phyloP scores from a whole-genome alignment of 2,888 invertebrate genomes.

The Helicoverpa assulta region DNA sequence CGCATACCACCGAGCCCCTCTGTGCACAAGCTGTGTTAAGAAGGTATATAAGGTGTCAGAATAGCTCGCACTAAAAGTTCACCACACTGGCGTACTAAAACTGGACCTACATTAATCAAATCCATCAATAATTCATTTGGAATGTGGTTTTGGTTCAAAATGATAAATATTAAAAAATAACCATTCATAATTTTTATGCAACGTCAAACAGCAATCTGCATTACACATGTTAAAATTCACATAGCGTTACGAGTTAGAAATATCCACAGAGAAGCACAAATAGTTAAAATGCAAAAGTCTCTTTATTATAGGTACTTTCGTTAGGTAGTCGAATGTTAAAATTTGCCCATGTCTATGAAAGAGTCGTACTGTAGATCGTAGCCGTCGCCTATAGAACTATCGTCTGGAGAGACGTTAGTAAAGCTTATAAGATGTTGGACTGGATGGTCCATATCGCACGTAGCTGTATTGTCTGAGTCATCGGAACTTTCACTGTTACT shows the following conservation, averaged over 20 bases:
- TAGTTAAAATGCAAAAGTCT: conserved; percentile 65
- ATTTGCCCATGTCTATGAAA: conserved; percentile 89
- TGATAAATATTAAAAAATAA: conserved; percentile 48
- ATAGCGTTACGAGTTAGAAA: conserved; percentile 63
- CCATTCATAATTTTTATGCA: conserved; percentile 55
- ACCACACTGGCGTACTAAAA: conserved; percentile 66
- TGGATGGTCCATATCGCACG: conserved; percentile 75
- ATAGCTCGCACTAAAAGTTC: conserved; percentile 78
- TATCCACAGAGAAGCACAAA: conserved; percentile 75
- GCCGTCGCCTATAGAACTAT: conserved; percentile 76
- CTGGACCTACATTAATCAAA: conserved; percentile 63
- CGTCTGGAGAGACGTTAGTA: conserved; percentile 68
- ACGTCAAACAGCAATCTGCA: conserved; percentile 59
- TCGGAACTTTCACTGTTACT: conserved; percentile 84
- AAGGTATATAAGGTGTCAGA: conserved; percentile 78
- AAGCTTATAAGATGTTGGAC: conserved; percentile 63
- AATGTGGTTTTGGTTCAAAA: conserved; percentile 61
- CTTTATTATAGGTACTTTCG: conserved; percentile 19
- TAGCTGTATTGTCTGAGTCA: conserved; percentile 73
- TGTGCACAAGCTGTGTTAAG: conserved; percentile 84
- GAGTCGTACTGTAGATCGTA: conserved; percentile 88
- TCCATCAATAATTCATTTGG: conserved; percentile 61
- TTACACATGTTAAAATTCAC: conserved; percentile 65
- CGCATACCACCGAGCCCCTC: conserved; percentile 87
- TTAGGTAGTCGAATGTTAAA: conserved; percentile 71